Percentiles rank a stretch among this genome's conserved stretches.
These are phyloP conservation scores for Notodonta dromedarius DNA, from an alignment of 2,888 invertebrate species.

Conservation along the genomic window DNA sequence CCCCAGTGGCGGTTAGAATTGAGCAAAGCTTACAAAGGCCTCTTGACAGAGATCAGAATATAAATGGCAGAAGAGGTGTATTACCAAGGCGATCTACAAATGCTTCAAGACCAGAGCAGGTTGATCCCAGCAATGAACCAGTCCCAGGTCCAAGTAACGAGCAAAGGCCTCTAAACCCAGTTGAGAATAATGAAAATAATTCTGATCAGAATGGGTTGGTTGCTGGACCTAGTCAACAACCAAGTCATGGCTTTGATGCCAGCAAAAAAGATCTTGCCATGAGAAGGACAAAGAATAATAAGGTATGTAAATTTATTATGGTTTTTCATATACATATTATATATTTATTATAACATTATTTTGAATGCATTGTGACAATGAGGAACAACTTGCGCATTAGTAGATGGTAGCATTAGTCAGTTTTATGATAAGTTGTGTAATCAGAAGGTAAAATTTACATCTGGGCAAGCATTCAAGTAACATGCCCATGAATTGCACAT, in stretches of 20 bases:
- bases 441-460: no score
- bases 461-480: no score
- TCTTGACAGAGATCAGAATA: conserved; percentile 88
- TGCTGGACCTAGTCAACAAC: conserved; percentile 50
- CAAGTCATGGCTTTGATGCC: conserved; percentile 53
- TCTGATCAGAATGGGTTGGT: conserved; percentile 40
- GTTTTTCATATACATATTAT: no score
- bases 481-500: no score
- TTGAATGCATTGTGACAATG: no score
- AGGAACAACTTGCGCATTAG: no score
- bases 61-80: conserved; percentile 88
- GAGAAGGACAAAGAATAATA: conserved; percentile 70
- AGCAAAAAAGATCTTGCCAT: conserved; percentile 64
- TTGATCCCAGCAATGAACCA: conserved; percentile 59
- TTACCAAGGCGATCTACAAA: conserved; percentile 68
- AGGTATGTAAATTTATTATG: conserved; percentile 41
- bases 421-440: no score
- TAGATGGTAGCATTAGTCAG: no score
- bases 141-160: conserved; percentile 78
- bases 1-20: conserved; percentile 77
- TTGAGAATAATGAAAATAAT: conserved; percentile 50
- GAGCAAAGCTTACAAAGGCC: conserved; percentile 79
- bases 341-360: no score
- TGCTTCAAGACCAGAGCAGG: conserved; percentile 49
- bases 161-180: conserved; percentile 38